Evolutionary conservation across 2,797 vertebrate species (phyloP), one percentile per base, ranked within the genome.

Genomic region (Enteromius mattozi): DNA sequence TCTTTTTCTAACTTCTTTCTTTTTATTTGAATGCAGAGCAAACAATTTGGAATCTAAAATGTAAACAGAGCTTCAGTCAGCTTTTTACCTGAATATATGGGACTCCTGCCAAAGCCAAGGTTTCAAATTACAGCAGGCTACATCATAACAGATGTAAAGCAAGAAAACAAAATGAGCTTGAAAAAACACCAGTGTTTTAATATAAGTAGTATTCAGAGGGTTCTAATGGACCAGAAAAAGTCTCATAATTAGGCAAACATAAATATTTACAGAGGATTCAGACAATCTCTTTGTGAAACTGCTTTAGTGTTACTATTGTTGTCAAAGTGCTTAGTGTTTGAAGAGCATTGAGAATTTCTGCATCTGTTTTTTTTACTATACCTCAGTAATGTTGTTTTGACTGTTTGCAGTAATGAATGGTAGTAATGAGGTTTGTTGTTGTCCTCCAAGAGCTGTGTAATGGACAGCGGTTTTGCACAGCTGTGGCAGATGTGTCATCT

Each of bases 401-500:
- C 45, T 82, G 59, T 16, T 30, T n/a, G 33, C 10, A 56, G 16
- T 49, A 9, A 17, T 54, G 21, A 30, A 40, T 35, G 2, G 21
- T 45, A 17, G n/a, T 42, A 17, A 72, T 45, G 56, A 49, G 21
- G 3, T 35, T 83, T 77, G 17, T 56, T 68, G n/a, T 27, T 45
- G 40, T 33, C 24, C 24, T 69, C 4, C 19, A n/a, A 99, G 98
- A 91, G 16, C 92, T 95, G 59, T 98, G 97, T 74, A 96, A 95
- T 0, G 96, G 97, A 69, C 95, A 95, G 54, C 96, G 96, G 89
- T 94, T 92, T 0, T 99, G 97, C 87, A 96, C 97, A 90, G 93
- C 95, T 84, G 87, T 94, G 42, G 93, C 95, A 5, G 94, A 97
- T 59, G 66, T 88, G 14, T 89, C 89, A 66, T 91, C 95, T 83